These are phyloP conservation scores for Leptodactylus fuscus DNA, from an alignment of 2,113 vertebrate genomes.

Conservation along the genomic window DNA sequence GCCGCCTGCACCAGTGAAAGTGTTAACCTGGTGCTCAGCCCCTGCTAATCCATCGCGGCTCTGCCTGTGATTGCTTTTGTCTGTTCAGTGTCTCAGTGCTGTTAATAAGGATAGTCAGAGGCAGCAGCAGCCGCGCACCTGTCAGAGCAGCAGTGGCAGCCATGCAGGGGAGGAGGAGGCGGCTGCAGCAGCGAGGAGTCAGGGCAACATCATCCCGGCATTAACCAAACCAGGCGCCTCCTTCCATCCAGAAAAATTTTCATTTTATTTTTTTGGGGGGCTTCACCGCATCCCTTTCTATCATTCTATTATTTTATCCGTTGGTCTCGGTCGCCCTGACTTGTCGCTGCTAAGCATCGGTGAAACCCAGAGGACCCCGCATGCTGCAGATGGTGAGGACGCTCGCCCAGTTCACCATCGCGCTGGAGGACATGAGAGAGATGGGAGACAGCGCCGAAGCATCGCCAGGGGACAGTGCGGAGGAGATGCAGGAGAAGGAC, in stretches of 20 bases:
- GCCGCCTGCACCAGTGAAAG: background rate
- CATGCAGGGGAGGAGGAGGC: conserved; percentile 19
- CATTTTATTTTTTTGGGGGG: background rate
- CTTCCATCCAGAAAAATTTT: background rate
- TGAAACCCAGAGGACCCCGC: conserved; percentile 70
- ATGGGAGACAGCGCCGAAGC: conserved; percentile 80
- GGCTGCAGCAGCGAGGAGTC: background rate
- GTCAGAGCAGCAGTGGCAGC: conserved; percentile 28
- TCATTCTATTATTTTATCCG: background rate
- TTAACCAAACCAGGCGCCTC: background rate
- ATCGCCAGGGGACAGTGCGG: conserved; percentile 64
- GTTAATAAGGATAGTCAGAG: conserved; percentile 23
- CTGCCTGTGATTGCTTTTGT: conserved; percentile 59
- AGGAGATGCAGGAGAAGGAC: conserved; percentile 67
- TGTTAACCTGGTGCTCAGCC: background rate
- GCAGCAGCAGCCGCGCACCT: conserved; percentile 58
- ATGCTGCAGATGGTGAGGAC: conserved; percentile 99
- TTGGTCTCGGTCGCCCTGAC: background rate
- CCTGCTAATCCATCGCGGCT: conserved; percentile 3
- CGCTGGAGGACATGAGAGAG: conserved; percentile 96
- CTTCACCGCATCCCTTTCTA: too few relatives aligned
- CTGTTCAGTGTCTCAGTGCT: conserved; percentile 56
- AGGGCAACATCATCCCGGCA: conserved; percentile 18
- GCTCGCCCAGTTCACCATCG: conserved; percentile 96
- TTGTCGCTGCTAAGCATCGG: conserved; percentile 58